Evolutionary conservation across 2,888 invertebrate species (phyloP), one percentile per base, ranked within the genome.

Genomic region (Eupithecia subumbrata): DNA sequence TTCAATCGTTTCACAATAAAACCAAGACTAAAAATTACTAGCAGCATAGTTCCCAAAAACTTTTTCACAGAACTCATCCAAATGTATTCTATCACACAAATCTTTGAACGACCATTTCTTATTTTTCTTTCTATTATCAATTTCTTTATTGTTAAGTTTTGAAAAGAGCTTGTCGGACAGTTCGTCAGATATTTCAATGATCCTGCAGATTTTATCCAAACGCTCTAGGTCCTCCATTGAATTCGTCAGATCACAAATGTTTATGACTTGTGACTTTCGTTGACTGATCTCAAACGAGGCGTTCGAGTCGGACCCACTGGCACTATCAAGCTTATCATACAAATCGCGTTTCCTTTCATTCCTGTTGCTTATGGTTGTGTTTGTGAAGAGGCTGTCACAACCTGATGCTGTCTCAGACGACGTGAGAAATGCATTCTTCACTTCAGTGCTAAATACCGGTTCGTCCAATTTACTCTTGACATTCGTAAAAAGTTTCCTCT

Each of bases 131-230:
- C 82, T 52, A 25, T 77, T 76, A 1, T 78, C 76, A 2, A 48
- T 66, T 0, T 84, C 80, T 2, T 67, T 45, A 18, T 81, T 82
- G 71, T 90, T 85, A 8, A 94, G 83, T 22, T 83, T 79, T 5
- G 91, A 89, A 78, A 95, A 91, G 66, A 95, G 82, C 82, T 90
- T 85, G 75, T 94, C 90, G 0, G 95, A 94, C 12, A 94, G 72
- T 74, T 95, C 94, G 72, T 95, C 94, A 1, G 95, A 94, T 77
- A 94, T 94, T 85, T 95, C 94, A n/a, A 95, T 93, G 11, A 94
- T 93, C 75, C 89, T 88, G 79, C 94, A 94, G 75, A 95, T 92
- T 83, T 93, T 93, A 75, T 94, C 93, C 56, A 95, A 85, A 12
- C 90, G 89, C 1, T 85, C 84, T 69, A 95, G 81, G 80, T 95